phyloP scores from a whole-genome alignment of 2,888 invertebrate genomes.

The Sminthurides aquaticus region DNA sequence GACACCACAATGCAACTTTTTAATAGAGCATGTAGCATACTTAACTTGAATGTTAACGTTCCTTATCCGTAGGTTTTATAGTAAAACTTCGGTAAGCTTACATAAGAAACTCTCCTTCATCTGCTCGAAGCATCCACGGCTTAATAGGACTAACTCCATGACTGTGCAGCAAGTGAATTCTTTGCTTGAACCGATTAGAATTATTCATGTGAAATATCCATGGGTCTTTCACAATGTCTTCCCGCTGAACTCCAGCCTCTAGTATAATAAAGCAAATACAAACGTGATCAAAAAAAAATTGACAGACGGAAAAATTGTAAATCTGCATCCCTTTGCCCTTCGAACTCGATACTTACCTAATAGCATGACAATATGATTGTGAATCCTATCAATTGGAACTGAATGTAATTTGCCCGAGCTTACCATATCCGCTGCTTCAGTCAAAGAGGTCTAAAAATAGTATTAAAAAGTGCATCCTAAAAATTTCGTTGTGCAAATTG shows the following conservation, averaged over 20 bases:
- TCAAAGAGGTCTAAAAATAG: too few species aligned
- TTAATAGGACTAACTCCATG: neutral
- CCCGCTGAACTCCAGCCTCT: neutral
- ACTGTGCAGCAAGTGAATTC: neutral
- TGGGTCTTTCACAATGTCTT: neutral
- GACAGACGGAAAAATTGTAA: too few species aligned
- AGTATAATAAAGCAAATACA: neutral
- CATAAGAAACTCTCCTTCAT: neutral
- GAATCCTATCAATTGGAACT: neutral
- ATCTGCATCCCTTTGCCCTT: neutral
- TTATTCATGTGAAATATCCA: neutral
- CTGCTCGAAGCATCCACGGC: neutral
- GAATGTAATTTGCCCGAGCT: neutral
- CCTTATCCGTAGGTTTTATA: too few species aligned
- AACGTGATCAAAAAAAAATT: neutral
- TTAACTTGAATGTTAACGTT: too few species aligned
- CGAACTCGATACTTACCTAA: neutral
- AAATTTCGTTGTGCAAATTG: too few species aligned
- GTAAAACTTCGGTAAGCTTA: too few species aligned
- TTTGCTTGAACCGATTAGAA: neutral
- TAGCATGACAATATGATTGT: neutral
- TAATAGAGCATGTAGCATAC: too few species aligned
- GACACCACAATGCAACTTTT: neutral
- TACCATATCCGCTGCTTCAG: neutral
- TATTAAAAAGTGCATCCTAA: too few species aligned